A percentile compares a stretch with the other conserved stretches of the same genome.
Conservation (phyloP, 92 coral and sea anemone genomes). For the Bergia sp. region DNA sequence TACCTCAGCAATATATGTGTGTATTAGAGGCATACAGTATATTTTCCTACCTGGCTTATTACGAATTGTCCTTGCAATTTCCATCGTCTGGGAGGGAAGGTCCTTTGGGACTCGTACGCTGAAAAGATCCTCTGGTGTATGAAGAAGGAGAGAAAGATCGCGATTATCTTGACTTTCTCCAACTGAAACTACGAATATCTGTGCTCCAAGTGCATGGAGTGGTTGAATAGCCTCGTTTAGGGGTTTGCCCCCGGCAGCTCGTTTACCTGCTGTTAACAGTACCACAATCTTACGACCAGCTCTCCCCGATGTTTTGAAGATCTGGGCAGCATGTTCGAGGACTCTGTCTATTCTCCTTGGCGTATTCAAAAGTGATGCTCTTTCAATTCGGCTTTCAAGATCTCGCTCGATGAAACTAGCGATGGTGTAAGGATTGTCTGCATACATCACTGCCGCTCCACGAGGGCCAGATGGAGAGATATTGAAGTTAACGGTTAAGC, state of each 20-base stretch:
- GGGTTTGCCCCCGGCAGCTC: constrained; percentile 44
- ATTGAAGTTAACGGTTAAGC: constrained; percentile 44
- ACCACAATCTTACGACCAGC: constrained; percentile 52
- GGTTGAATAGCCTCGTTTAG: constrained; percentile 21
- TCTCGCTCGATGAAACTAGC: constrained; percentile 30
- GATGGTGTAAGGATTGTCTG: constrained; percentile 51
- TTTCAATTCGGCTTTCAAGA: neutral
- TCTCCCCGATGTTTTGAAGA: constrained; percentile 43
- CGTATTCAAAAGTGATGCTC: constrained; percentile 11
- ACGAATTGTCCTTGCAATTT: constrained; percentile 8
- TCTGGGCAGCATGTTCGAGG: constrained; percentile 60
- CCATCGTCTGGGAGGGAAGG: neutral
- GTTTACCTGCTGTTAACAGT: constrained; percentile 45
- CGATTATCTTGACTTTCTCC: neutral
- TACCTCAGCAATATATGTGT: neutral
- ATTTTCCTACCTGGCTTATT: constrained; percentile 15
- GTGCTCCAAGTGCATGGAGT: constrained; percentile 8
- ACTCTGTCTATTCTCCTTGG: constrained; percentile 64
- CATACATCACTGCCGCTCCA: constrained; percentile 58
- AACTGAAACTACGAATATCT: constrained; percentile 14
- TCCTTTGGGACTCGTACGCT: neutral
- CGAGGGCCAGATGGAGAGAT: constrained; percentile 52
- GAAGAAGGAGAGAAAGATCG: constrained; percentile 14
- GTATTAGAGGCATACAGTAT: neutral
- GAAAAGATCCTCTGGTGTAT: constrained; percentile 3